Conservation (phyloP, 92 coral and sea anemone genomes). For the Virgularia gustaviana region DNA sequence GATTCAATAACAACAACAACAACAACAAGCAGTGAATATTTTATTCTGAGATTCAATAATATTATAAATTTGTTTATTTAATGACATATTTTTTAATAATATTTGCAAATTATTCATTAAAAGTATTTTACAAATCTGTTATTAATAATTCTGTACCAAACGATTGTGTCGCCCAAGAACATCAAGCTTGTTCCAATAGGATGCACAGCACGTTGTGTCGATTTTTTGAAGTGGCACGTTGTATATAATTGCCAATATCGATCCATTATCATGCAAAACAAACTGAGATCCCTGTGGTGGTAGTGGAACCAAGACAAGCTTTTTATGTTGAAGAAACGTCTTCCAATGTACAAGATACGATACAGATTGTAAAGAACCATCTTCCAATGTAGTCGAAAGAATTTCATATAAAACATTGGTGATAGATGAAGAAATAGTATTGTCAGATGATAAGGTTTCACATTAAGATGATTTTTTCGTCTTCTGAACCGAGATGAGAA, state of each 20-base stretch:
- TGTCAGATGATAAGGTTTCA: conserved; percentile 2
- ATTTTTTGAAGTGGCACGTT: conserved; percentile 6
- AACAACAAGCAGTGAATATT: no score
- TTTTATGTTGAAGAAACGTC: background rate
- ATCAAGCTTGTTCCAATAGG: conserved; percentile 2
- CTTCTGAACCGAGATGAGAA: no score
- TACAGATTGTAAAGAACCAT: background rate
- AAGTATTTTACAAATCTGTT: no score
- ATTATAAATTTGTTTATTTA: no score
- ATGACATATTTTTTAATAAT: no score
- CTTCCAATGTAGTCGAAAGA: background rate
- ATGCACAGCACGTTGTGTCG: conserved; percentile 15
- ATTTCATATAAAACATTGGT: conserved; percentile 12
- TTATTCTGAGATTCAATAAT: no score
- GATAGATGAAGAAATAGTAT: conserved; percentile 2
- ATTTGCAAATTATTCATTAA: no score
- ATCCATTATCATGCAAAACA: background rate
- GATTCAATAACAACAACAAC: no score
- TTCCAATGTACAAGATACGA: background rate
- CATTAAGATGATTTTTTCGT: no score
- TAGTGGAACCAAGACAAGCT: background rate
- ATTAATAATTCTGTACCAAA: no score
- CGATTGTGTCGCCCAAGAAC: conserved; percentile 19
- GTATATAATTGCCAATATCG: background rate
- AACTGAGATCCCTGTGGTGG: background rate